phyloP scores from a whole-genome alignment of 2,113 vertebrate species.

The Osmerus mordax region DNA sequence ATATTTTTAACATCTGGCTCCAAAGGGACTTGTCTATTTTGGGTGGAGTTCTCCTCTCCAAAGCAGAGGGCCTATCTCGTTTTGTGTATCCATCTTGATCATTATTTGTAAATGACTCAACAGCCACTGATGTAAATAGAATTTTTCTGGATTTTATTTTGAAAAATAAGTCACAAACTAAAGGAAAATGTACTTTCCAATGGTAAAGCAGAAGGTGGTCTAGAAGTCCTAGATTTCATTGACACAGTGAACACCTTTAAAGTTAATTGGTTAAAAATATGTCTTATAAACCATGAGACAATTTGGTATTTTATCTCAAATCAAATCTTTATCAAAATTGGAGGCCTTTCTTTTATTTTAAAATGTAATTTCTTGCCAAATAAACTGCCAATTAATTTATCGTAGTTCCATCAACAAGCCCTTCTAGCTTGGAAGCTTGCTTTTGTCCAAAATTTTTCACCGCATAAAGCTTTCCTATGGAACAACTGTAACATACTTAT shows the following conservation, averaged over 20 bases:
- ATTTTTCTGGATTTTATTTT: background rate
- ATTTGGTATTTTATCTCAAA: conserved; percentile 15
- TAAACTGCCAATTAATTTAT: too few relatives aligned
- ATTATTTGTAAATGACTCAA: conserved; percentile 10
- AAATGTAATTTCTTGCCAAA: conserved; percentile 4
- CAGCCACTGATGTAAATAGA: background rate
- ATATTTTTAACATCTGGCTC: conserved; percentile 5
- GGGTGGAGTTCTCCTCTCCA: conserved; percentile 8
- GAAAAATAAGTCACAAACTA: background rate
- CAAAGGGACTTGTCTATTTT: conserved; percentile 1
- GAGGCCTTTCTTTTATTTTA: conserved; percentile 2
- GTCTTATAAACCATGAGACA: background rate
- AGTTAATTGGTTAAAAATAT: conserved; percentile 6
- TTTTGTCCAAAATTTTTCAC: too few relatives aligned
- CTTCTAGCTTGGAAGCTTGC: too few relatives aligned
- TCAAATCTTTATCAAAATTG: background rate
- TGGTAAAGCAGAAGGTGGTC: background rate
- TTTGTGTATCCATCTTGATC: conserved; percentile 7
- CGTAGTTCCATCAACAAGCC: too few relatives aligned
- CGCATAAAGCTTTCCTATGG: too few relatives aligned
- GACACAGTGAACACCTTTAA: conserved; percentile 4
- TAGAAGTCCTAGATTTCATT: conserved; percentile 3
- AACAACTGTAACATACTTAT: background rate
- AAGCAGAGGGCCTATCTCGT: conserved; percentile 5
- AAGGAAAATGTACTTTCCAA: background rate